Conservation (phyloP, 2,888 invertebrate species). For the Diloba caeruleocephala region DNA sequence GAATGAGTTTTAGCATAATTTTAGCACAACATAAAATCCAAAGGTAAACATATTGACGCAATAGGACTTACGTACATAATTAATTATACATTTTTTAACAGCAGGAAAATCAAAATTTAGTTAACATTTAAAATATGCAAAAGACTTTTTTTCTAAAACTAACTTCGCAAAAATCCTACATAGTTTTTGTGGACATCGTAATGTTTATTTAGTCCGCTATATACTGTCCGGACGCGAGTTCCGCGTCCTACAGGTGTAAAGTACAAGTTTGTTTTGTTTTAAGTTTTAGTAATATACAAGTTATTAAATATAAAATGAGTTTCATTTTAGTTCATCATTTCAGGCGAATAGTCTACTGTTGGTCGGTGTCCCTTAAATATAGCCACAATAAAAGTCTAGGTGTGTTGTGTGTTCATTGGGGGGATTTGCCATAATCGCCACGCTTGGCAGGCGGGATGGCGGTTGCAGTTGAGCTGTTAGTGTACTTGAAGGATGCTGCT, state of each 20-base stretch:
- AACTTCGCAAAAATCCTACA: constrained; percentile 1
- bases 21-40: not conserved
- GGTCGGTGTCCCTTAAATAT: too few species aligned
- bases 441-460: too few species aligned
- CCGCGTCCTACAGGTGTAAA: constrained; percentile 33
- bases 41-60: too few species aligned
- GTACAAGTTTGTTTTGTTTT: constrained; percentile 58
- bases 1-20: constrained; percentile 16
- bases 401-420: too few species aligned
- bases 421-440: too few species aligned
- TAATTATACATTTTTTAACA: constrained; percentile 18
- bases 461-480: too few species aligned
- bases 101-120: constrained; percentile 17
- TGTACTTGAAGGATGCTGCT: too few species aligned
- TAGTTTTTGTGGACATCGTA: constrained; percentile 14
- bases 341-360: too few species aligned
- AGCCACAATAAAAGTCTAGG: too few species aligned
- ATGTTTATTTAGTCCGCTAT: constrained; percentile 35
- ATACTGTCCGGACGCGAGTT: constrained; percentile 17
- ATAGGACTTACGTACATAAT: too few species aligned
- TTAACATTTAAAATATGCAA: constrained; percentile 32
- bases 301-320: constrained; percentile 32
- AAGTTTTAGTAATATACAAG: constrained; percentile 57
- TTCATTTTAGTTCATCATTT: constrained; percentile 33
- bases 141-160: too few species aligned